Conservation (phyloP, 2,113 vertebrate genomes). For the Naja naja region DNA sequence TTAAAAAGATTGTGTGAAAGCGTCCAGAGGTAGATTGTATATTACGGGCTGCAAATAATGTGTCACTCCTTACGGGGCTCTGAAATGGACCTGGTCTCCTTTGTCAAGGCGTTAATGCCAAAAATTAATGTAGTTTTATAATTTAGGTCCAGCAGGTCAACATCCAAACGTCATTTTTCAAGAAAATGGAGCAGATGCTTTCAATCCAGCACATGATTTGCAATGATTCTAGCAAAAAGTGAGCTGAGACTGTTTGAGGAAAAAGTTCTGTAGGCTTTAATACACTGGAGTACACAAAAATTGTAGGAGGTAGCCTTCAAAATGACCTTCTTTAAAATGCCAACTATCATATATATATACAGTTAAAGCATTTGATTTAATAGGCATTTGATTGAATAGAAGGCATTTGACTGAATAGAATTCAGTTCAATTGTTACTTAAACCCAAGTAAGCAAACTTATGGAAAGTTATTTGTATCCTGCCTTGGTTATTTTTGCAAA, state of each 20-base stretch:
- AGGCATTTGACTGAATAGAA: background rate
- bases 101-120: background rate
- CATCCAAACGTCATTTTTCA: background rate
- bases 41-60: slow-evolving; percentile 3
- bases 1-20: background rate
- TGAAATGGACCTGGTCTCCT: slow-evolving; percentile 28
- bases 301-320: background rate
- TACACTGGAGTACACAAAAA: background rate
- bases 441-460: background rate
- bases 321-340: background rate
- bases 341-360: too few relatives aligned
- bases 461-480: background rate
- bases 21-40: slow-evolving; percentile 71
- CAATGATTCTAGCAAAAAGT: background rate
- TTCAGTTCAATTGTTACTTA: too few relatives aligned
- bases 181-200: background rate
- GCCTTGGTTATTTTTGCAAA: background rate
- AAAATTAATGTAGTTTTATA: background rate
- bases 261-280: background rate
- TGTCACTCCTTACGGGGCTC: slow-evolving; percentile 41
- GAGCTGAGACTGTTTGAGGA: background rate
- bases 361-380: background rate
- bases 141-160: background rate
- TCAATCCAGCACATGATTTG: background rate
- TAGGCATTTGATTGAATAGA: background rate